Evolutionary conservation across 1,140 invertebrate species (phyloP), one percentile per base, ranked within the genome.

Genomic region (Eufriesea mexicana): DNA sequence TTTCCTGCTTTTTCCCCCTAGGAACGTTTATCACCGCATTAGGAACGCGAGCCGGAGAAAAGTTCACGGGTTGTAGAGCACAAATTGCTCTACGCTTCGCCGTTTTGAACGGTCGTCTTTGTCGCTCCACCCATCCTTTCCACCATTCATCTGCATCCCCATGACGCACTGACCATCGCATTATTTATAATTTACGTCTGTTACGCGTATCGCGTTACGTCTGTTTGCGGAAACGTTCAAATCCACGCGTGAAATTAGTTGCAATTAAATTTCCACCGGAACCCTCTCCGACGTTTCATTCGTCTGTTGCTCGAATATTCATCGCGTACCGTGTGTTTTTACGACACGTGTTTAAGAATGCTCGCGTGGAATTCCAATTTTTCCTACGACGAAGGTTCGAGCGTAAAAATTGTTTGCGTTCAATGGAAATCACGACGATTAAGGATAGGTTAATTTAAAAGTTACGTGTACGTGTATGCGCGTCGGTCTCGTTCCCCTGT

Each of bases 51-150:
- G 20, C 25, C n/a, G 42, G 18, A 35, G 79, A 55, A 76, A 57
- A 76, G 62, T 82, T 82, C 79, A 76, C 79, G 79, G 79, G 16
- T 82, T 82, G 79, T 42, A 42, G 79, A 76, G 42, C 62, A 76
- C 79, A 75, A 82, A 82, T 82, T 76, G 72, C 28, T 67, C 51
- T 25, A 14, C 66, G 47, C 64, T 16, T 10, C 25, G 51, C n/a
- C 47, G 47, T 54, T 64, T 35, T 6, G 25, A 70, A 35, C 12
- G 28, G 10, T 23, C 6, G 42, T 77, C 64, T 57, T 49, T 12
- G 64, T 68, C 25, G 35, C n/a, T n/a, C n/a, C n/a, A n/a, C n/a
- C n/a, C n/a, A n/a, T n/a, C n/a, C n/a, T n/a, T n/a, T n/a, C n/a
- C n/a, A n/a, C 47, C 25, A 4, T 4, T 35, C 35, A 35, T 35